Conservation (phyloP, 2,797 vertebrate species). For the Manis pentadactyla region DNA sequence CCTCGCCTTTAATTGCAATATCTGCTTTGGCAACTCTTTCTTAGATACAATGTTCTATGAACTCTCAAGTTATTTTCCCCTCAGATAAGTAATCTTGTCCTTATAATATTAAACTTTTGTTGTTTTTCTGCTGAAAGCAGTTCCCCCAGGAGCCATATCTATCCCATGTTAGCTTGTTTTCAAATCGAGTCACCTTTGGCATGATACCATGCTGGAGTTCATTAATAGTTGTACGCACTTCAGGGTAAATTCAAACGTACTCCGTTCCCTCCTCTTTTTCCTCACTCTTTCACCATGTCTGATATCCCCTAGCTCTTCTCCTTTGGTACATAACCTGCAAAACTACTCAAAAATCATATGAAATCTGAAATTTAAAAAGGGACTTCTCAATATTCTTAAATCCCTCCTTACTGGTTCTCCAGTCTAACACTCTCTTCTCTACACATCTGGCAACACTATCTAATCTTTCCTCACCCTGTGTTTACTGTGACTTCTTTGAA, state of each 20-base stretch:
- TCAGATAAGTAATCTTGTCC: constrained; percentile 44
- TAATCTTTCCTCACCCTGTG: not conserved
- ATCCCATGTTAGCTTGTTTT: not conserved
- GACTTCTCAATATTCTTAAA: not conserved
- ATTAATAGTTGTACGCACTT: not conserved
- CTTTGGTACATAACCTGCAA: not conserved
- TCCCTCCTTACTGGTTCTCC: not conserved
- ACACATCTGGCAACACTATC: not conserved
- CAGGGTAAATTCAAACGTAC: not conserved
- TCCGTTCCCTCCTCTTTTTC: not conserved
- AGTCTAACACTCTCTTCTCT: not conserved
- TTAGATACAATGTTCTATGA: constrained; percentile 37
- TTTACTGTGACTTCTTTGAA: constrained; percentile 28
- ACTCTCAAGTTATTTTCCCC: constrained; percentile 17
- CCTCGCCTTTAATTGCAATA: not conserved
- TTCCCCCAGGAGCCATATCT: not conserved
- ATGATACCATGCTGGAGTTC: not conserved
- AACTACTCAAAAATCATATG: not conserved
- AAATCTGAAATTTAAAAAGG: constrained; percentile 20
- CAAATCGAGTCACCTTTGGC: not conserved
- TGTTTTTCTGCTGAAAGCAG: not conserved
- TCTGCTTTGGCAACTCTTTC: constrained; percentile 59
- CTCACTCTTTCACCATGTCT: not conserved
- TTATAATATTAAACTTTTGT: constrained; percentile 50
- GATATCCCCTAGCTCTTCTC: not conserved